phyloP scores from a whole-genome alignment of 2,888 invertebrate genomes.

The Agrochola lota region DNA sequence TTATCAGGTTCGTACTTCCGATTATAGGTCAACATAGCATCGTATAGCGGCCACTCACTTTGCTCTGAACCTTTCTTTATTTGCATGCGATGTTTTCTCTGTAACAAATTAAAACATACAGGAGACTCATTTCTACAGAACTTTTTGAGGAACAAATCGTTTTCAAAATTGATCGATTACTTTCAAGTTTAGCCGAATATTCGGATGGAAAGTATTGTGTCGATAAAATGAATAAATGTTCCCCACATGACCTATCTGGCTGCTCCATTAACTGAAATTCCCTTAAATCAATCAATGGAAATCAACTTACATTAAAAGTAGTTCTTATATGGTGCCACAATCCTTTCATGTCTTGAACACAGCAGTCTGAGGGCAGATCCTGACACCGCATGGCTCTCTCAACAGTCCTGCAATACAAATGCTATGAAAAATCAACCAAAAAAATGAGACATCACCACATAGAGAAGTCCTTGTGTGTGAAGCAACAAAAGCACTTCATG shows the following conservation, averaged over 20 bases:
- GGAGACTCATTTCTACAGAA: background rate
- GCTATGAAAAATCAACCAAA: background rate
- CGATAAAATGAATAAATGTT: background rate
- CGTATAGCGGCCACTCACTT: conserved; percentile 82
- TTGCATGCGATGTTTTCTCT: conserved; percentile 85
- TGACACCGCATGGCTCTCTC: conserved; percentile 83
- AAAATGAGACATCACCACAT: background rate
- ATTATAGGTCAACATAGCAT: conserved; percentile 79
- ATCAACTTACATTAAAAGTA: conserved; percentile 82
- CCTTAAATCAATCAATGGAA: background rate
- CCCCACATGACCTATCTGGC: too few relatives aligned
- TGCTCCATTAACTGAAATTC: background rate
- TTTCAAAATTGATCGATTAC: too few relatives aligned
- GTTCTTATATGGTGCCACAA: conserved; percentile 85
- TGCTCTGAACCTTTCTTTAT: conserved; percentile 74
- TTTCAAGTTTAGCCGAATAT: background rate
- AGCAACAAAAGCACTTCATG: background rate
- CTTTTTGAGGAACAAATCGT: too few relatives aligned
- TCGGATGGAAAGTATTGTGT: background rate
- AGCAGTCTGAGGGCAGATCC: conserved; percentile 84
- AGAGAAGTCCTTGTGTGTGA: background rate
- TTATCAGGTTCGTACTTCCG: conserved; percentile 78
- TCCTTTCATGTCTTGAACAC: conserved; percentile 85
- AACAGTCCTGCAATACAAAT: conserved; percentile 76
- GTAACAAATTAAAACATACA: conserved; percentile 50